Base-by-base conservation (phyloP, 2,113 vertebrate species). In the Numenius arquata region DNA sequence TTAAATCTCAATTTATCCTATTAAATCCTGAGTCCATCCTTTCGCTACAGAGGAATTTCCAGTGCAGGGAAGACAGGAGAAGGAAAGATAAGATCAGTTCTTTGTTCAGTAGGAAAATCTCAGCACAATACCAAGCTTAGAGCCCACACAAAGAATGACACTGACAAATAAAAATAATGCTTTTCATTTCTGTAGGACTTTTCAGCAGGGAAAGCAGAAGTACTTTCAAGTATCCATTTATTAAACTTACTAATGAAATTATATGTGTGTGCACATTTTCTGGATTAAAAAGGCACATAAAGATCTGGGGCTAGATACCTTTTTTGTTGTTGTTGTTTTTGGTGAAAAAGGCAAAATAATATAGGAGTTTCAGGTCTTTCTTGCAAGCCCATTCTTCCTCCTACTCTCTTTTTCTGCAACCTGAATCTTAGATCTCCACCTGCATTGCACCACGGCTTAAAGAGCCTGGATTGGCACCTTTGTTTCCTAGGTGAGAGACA, bases 1-100 rank as follows among this genome's bases (percentile, higher is more conserved):
- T 78, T 85, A 92, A 94, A 94, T 92, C 41, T 66, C 34, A 80
- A 62, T 82, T 81, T 82, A 95, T 80, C 38, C 80, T 9, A 73
- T 67, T 79, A 91, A 95, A 92, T 75, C 74, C 43, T 2, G 16
- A 93, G 40, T 53, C 72, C 56, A 61, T 41, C 36, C 50, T 71
- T 77, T 59, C 15, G 26, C 61, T 63, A 36, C 22, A 90, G 56
- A 91, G 58, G 36, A 62, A 90, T 87, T 94, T 85, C 77, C 48
- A 88, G 55, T 23, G 47, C 41, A 71, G 32, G 47, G 32, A 53
- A 89, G 23, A 19, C 1, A 2, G 30, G 8, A 70, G 12, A 62
- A 88, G 34, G 63, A 61, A 78, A 86, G 65, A 89, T 34, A 68
- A 56, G 40, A 92, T 83, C 43, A 19, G 13, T n/a, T 41, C 26